Base-by-base conservation (phyloP, 30 jellyfish, hydroid and myxozoan genomes). In the Chrysaora quinquecirrha region DNA sequence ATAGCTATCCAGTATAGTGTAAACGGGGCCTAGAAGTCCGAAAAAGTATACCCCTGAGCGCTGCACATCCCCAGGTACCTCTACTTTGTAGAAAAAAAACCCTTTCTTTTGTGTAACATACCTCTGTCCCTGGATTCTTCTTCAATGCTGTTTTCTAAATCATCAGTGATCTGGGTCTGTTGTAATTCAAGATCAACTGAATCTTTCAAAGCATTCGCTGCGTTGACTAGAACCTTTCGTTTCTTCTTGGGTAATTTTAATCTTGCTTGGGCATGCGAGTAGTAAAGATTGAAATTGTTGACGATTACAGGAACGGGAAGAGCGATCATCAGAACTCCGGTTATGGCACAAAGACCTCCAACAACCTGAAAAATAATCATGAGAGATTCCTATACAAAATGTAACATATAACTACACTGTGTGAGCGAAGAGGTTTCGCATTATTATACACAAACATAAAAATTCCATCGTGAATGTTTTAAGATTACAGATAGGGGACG, bases 291-390 rank as follows among this genome's bases (percentile, higher is more conserved):
- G 89, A 93, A 93, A 64, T 93, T 93, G 75, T 93, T 93, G 22
- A 93, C 98, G 27, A 93, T 93, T 6, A 93, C 98, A 14, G 98
- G 98, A 16, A 93, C 98, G 0, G 98, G 98, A 34, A 93, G 89
- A 1, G 98, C 98, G n/a, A 93, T 93, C 97, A 93, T 86, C 22
- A 93, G 87, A 20, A 93, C 98, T 4, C 98, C 98, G 43, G 96
- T 67, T 4, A 93, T 88, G 0, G 98, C 93, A 64, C 98, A 93
- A 20, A 93, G 49, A 35, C 94, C 86, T 19, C 98, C 98, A 32
- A 93, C 78, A 19, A 82, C 30, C 98, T 91, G 23, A 19, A 70
- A 52, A 14, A 72, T 16, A 62, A 49, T 9, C n/a, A n/a, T n/a
- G n/a, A n/a, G n/a, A n/a, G n/a, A n/a, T n/a, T n/a, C n/a, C n/a